Base-by-base conservation (phyloP, 1,140 invertebrate species). In the Theocolax elegans region DNA sequence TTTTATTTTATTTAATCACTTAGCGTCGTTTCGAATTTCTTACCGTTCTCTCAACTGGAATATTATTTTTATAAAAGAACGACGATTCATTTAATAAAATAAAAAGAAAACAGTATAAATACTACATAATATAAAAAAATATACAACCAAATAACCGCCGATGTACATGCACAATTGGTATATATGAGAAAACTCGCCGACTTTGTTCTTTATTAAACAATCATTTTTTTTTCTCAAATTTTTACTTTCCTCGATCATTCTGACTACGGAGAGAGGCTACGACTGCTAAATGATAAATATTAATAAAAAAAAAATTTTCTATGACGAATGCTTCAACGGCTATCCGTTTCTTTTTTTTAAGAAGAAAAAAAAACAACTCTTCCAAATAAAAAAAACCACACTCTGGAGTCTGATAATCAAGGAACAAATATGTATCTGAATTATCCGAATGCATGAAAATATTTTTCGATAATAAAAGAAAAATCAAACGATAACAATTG, bases 291-390 rank as follows among this genome's bases (percentile, higher is more conserved):
- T 21, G 48, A 58, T 4, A 64, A 46, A n/a, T 4, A 46, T 15
- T 8, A 35, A 35, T 35, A 35, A 35, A 35, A 35, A 31, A 69
- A 62, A 42, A 69, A 23, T 66, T 77, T 79, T 77, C 67, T 75
- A 77, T 42, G 17, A 77, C 7, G 13, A 53, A 68, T 73, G 72
- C 56, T 73, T 72, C 42, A 67, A 65, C 67, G 64, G 35, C 44
- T 48, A 74, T 56, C 59, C 60, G 53, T 64, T 75, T n/a, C n/a
- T n/a, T n/a, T n/a, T n/a, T n/a, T n/a, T n/a, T n/a, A n/a, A n/a
- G n/a, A n/a, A n/a, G n/a, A n/a, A n/a, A n/a, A n/a, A n/a, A n/a
- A n/a, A n/a, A n/a, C n/a, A n/a, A n/a, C n/a, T 59, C 58, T 76
- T 74, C 42, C 51, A 71, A 42, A n/a, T n/a, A n/a, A n/a, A n/a